Conservation (phyloP, 1,140 invertebrate genomes). For the roundworm (Caenorhabditis elegans) region WBcel235 BX284605.5:12054001-12054500, state of each 20-base stretch:
- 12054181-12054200: slow-evolving; percentile 39
- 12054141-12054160: slow-evolving; percentile 16
- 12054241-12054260: slow-evolving; percentile 40
- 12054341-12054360: background rate
- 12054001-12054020: slow-evolving; percentile 53
- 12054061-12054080: slow-evolving; percentile 42
- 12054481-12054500: background rate
- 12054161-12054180: slow-evolving; percentile 38
- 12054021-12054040: slow-evolving; percentile 44
- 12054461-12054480: slow-evolving; percentile 5
- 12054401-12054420: background rate
- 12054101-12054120: too few species aligned
- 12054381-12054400: background rate
- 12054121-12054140: background rate
- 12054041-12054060: slow-evolving; percentile 48
- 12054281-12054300: slow-evolving; percentile 29
- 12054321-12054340: slow-evolving; percentile 39
- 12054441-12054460: too few species aligned
- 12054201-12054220: slow-evolving; percentile 44
- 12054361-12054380: slow-evolving; percentile 41
- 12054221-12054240: slow-evolving; percentile 42
- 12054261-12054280: slow-evolving; percentile 34
- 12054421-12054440: background rate
- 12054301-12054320: slow-evolving; percentile 40
- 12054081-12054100: slow-evolving; percentile 21